A percentile compares a stretch with the other conserved stretches of the same genome.
phyloP scores from a whole-genome alignment of 2,113 vertebrate species.

The Tapirus terrestris region DNA sequence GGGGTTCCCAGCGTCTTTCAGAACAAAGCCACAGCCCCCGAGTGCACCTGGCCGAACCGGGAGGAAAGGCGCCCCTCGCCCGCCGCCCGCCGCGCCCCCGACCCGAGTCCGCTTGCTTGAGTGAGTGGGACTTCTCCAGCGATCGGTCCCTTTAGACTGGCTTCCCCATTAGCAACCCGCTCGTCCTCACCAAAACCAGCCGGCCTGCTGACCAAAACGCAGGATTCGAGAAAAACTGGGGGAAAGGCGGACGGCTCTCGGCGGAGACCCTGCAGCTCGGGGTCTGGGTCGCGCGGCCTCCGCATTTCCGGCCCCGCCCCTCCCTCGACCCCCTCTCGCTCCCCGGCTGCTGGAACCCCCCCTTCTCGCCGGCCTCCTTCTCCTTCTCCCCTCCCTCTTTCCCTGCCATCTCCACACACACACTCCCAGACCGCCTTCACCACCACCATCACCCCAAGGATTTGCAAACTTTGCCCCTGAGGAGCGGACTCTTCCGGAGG shows the following conservation, averaged over 20 bases:
- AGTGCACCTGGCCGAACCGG: neutral
- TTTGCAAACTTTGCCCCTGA: neutral
- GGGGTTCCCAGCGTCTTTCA: neutral
- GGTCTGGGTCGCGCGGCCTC: neutral
- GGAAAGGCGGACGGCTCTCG: rapidly evolving
- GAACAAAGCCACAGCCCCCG: neutral
- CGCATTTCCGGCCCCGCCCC: constrained; percentile 44
- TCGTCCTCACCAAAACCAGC: neutral
- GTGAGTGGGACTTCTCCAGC: neutral
- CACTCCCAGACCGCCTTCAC: neutral
- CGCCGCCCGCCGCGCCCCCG: rapidly evolving
- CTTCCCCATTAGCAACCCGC: neutral
- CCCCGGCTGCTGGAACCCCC: rapidly evolving
- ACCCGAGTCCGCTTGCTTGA: rapidly evolving
- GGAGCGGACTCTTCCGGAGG: neutral
- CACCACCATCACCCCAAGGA: neutral
- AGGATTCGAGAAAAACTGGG: rapidly evolving
- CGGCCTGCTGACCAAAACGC: rapidly evolving
- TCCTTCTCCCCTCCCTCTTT: neutral
- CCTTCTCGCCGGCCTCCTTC: neutral
- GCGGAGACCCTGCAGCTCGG: neutral
- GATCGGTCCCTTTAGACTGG: neutral
- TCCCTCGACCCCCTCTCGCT: rapidly evolving
- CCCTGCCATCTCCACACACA: neutral
- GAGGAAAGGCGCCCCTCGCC: neutral